Percentiles rank a stretch among this genome's conserved stretches.
These are phyloP conservation scores for Setophaga kirtlandii DNA, from an alignment of 2,113 vertebrate species.

Conservation along the genomic window DNA sequence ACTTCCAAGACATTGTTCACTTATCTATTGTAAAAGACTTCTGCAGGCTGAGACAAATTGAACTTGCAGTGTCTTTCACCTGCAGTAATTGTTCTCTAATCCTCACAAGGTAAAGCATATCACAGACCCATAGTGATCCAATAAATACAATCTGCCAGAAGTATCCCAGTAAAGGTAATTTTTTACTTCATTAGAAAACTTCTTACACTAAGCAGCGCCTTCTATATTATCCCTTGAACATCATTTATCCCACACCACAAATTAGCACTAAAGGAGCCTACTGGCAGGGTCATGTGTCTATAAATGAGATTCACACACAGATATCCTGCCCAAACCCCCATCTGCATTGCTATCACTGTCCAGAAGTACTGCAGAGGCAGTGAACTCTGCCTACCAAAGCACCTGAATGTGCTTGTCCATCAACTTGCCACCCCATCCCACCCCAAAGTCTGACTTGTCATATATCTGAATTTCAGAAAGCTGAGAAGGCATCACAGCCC, in stretches of 20 bases:
- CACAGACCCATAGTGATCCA: neutral
- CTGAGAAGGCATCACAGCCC: neutral
- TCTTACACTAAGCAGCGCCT: neutral
- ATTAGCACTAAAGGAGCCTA: neutral
- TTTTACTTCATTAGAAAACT: neutral
- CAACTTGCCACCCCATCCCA: rapidly evolving
- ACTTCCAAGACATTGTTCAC: neutral
- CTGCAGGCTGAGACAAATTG: neutral
- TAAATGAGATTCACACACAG: neutral
- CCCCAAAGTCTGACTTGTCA: neutral
- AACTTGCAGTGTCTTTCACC: neutral
- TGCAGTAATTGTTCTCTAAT: neutral
- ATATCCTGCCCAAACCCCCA: neutral
- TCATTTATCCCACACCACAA: neutral
- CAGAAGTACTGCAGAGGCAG: neutral
- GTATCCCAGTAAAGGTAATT: neutral
- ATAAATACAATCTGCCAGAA: neutral
- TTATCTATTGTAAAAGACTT: neutral
- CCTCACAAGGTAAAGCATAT: neutral
- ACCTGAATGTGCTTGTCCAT: neutral
- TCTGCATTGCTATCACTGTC: neutral
- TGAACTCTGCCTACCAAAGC: neutral
- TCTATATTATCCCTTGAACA: neutral
- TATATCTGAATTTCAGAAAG: neutral
- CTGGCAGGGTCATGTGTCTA: neutral